Conservation (phyloP, 30 jellyfish, hydroid and myxozoan species). For the Aurelia aurita complex sp. Pacific region DNA sequence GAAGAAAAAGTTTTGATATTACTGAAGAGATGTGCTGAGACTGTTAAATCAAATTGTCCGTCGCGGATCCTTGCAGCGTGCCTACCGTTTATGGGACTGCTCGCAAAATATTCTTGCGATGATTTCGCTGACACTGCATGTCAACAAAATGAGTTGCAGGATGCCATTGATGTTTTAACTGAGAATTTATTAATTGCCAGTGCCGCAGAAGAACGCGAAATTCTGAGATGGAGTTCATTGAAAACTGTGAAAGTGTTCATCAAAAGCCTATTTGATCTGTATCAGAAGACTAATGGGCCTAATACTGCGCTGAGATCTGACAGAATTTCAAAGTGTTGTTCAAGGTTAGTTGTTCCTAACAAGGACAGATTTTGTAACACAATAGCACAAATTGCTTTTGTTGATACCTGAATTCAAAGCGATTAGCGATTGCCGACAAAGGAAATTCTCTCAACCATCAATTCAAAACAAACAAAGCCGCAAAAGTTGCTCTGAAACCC, state of each 20-base stretch:
- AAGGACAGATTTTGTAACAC: too few species aligned
- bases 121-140: not conserved
- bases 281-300: not conserved
- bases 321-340: not conserved
- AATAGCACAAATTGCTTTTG: too few species aligned
- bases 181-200: constrained; percentile 6
- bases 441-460: too few species aligned
- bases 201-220: constrained; percentile 41
- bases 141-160: not conserved
- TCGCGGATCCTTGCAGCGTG: constrained; percentile 9
- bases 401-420: too few species aligned
- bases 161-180: constrained; percentile 2
- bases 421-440: too few species aligned
- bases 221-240: constrained; percentile 29
- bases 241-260: constrained; percentile 9
- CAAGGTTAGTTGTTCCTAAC: not conserved
- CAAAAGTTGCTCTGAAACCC: too few species aligned
- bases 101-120: not conserved
- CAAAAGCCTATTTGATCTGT: not conserved
- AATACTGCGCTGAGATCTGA: constrained; percentile 1
- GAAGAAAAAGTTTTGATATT: not conserved
- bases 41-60: not conserved
- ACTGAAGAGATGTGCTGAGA: not conserved
- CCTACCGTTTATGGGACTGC: constrained; percentile 14
- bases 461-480: too few species aligned